These are phyloP conservation scores for Lacerta viridis DNA, from an alignment of 2,797 vertebrate genomes.

Conservation along the genomic window DNA sequence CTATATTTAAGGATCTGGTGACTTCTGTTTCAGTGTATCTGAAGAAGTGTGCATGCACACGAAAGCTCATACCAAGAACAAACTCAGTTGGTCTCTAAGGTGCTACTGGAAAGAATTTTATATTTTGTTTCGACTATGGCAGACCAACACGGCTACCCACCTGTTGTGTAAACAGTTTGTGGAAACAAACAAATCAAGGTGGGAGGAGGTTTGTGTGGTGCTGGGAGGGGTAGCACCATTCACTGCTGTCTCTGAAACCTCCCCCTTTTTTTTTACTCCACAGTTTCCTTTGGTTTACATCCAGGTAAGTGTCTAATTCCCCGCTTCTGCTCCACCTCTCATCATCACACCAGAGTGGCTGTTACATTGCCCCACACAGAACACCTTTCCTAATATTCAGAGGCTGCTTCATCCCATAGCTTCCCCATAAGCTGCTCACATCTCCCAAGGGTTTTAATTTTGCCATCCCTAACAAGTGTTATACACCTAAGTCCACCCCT, in stretches of 20 bases:
- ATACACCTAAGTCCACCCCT: fast-evolving
- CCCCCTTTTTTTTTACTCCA: constrained; percentile 62
- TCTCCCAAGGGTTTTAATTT: not conserved
- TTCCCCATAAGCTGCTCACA: no score
- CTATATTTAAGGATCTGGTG: no score
- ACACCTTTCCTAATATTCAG: not conserved
- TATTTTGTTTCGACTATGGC: no score
- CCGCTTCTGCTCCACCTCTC: not conserved
- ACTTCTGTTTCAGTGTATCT: no score
- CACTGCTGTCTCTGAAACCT: constrained; percentile 39
- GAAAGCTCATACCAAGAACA: no score
- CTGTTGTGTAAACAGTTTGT: no score
- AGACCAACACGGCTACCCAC: no score
- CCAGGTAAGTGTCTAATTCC: constrained; percentile 67
- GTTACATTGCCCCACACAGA: not conserved
- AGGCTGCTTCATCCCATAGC: not conserved
- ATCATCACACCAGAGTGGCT: not conserved
- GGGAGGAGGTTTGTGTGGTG: no score
- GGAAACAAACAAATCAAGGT: not conserved
- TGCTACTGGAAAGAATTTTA: no score
- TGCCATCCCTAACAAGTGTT: not conserved
- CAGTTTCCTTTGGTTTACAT: constrained; percentile 76
- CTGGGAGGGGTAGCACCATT: no score
- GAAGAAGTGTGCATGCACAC: no score
- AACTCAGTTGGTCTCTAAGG: no score